Base-by-base conservation (phyloP, 1,140 invertebrate species). In the Hesperophylax magnus region DNA sequence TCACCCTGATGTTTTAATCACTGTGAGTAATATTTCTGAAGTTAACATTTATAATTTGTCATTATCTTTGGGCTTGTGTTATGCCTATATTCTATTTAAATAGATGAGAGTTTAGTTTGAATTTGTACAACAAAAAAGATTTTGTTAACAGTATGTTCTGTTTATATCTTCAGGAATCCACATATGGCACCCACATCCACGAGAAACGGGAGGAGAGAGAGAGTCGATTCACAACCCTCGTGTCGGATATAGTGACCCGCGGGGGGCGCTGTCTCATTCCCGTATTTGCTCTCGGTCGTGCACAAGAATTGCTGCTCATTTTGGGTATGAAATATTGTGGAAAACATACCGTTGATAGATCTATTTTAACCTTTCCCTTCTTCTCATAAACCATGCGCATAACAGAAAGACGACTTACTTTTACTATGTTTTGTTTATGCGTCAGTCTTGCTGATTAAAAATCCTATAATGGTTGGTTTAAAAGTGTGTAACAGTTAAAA, bases 181-280 rank as follows among this genome's bases (percentile, higher is more conserved):
- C 99, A 0, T 99, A 99, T 90, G 99, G 99, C 5, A 99, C 98
- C 0, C 98, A 99, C 89, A 98, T 99, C 82, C 99, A 99, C 88
- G 99, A 99, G 88, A 98, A 98, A 85, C 90, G 98, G 39, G 98
- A 99, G 88, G 98, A 99, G 85, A 91, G 98, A 53, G 99, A 99
- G 91, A 93, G 93, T 78, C 92, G 98, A 39, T 99, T 99, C 88
- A 99, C 98, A 3, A 93, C 94, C 84, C 92, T 99, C 31, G 97
- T 99, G 47, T 95, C 98, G 86, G 98, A 99, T 86, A 99, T 99
- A 85, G 98, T 99, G 1, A 94, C 92, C 84, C 92, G 98, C 83
- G 99, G 98, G 22, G 99, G 99, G 4, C 92, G 98, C 60, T 99
- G 98, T 88, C 92, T 99, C 0, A 99, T 99, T 84, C 99, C 99